Conservation (phyloP, 2,797 vertebrate species). For the Psittacula echo region DNA sequence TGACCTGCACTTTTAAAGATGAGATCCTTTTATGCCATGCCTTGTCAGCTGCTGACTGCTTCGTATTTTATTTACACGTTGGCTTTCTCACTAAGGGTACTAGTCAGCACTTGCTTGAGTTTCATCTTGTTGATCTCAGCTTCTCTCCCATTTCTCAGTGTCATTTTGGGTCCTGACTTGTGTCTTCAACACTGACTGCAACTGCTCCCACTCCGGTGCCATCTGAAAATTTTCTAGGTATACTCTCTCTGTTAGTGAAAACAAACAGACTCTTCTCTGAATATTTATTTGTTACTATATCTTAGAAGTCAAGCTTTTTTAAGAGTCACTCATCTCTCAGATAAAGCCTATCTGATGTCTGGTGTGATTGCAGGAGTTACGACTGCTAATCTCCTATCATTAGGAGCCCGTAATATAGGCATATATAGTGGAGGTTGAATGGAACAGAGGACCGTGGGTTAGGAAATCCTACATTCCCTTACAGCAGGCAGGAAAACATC, state of each 20-base stretch:
- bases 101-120: rapidly evolving
- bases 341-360: background rate
- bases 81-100: background rate
- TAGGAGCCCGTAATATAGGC: background rate
- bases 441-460: background rate
- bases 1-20: background rate
- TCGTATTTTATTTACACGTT: background rate
- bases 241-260: background rate
- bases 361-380: background rate
- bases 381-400: background rate
- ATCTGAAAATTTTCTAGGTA: background rate
- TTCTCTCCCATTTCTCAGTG: background rate
- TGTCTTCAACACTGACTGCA: no score
- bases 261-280: background rate
- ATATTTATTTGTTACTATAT: background rate
- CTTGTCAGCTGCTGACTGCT: background rate
- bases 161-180: rapidly evolving
- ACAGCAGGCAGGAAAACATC: background rate
- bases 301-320: background rate
- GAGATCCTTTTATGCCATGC: background rate
- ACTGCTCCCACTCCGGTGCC: rapidly evolving
- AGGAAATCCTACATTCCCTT: background rate
- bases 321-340: background rate
- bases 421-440: background rate
- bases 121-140: background rate